phyloP scores from a whole-genome alignment of 2,888 invertebrate species.

The Harpalus rubripes region DNA sequence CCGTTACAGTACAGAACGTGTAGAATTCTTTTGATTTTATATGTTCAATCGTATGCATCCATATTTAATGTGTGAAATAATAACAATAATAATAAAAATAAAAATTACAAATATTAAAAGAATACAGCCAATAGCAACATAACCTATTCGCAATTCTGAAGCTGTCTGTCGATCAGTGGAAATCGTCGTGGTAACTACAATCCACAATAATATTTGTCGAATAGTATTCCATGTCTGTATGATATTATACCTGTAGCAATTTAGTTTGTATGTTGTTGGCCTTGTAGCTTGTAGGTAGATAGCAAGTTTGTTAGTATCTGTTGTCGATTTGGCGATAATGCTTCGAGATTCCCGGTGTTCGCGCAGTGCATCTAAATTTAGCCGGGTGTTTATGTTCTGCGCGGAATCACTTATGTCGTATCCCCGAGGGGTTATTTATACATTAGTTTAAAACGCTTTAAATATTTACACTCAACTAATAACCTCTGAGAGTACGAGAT shows the following conservation, averaged over 20 bases:
- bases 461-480: constrained; percentile 65
- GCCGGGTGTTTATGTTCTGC: constrained; percentile 58
- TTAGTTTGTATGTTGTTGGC: background rate
- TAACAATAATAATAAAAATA: no score
- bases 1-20: no score
- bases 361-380: constrained; percentile 44
- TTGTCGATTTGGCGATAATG: constrained; percentile 1
- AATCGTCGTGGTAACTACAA: no score
- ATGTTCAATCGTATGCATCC: no score
- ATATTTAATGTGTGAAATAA: no score
- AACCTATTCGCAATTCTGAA: no score
- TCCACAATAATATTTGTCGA: no score
- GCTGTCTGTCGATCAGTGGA: no score
- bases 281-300: background rate
- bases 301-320: background rate
- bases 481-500: constrained; percentile 41
- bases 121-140: no score
- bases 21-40: no score
- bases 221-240: no score
- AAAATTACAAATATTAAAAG: no score
- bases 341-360: constrained; percentile 11
- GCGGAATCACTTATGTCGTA: constrained; percentile 66
- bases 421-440: constrained; percentile 64
- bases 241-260: background rate
- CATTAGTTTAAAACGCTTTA: constrained; percentile 65